Base-by-base conservation (phyloP, 2,888 invertebrate species). In the Octodonta nipae region DNA sequence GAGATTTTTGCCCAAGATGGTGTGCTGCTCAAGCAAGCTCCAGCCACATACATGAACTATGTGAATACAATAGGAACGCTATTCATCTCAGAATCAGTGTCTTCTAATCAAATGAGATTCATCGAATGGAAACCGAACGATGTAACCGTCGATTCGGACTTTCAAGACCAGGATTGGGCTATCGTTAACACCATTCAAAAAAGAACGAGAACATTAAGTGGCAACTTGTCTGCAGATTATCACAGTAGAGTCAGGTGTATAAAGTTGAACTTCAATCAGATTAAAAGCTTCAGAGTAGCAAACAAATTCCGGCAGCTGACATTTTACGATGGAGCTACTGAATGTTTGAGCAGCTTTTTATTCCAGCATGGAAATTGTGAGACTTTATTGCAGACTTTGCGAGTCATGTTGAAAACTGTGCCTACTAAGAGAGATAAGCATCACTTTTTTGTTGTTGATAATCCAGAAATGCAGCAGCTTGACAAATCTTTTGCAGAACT, bases 321-420 rank as follows among this genome's bases (percentile, higher is more conserved):
- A 20, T 73, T 87, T 43, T 72, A 77, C 45, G 73, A 78, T 43
- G 76, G 75, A 41, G 75, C 78, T 59, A 71, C 77, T 29, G 74
- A 80, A 1, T 73, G 73, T 51, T 75, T 81, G 45, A 78, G 80
- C 40, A 78, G 82, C 4, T 84, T 92, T 54, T 80, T 84, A 54
- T 91, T 92, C 62, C 86, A 86, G 56, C 76, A 82, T 45, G 86
- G 84, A 0, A 87, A 88, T 47, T 85, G 86, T 1, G 82, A 84
- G 48, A 72, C 75, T 33, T 78, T 91, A 49, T 68, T 75, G 25
- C 68, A 62, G 22, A 67, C 67, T 37, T 64, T 75, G 37, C 76
- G 73, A 60, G 71, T 74, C 45, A 67, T 71, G 37, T 60, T 77
- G 4, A 73, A 70, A 54, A 73, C 75, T 2, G 66, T 67, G 3